Evolutionary conservation across 2,797 vertebrate species (phyloP), one percentile per base, ranked within the genome.

Genomic region (Euthynnus affinis): DNA sequence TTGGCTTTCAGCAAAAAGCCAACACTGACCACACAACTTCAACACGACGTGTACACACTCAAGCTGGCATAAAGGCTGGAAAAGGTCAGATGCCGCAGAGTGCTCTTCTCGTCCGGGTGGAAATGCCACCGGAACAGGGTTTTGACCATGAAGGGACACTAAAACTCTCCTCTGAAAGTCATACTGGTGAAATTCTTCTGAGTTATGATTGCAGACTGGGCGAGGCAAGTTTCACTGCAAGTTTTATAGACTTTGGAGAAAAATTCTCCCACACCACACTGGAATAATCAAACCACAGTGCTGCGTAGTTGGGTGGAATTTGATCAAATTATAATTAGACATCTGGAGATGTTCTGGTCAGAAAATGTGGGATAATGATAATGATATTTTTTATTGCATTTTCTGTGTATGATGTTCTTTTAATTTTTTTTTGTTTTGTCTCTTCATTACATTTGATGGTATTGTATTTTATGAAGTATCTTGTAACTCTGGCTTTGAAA

Each of bases 1-100:
- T 90, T 89, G 84, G 91, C 89, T 92, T 90, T 88, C 84, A 91
- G 83, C 49, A 80, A 85, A 82, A 86, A 88, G 85, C 74, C 80
- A 87, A 72, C 78, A 64, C 80, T 85, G 85, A 89, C 85, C 89
- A 90, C 87, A 90, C 78, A 87, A 86, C 80, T 83, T 83, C 82
- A 82, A 87, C 77, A 57, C 42, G 18, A 80, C 25, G 13, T 44
- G 48, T 75, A 76, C 79, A 83, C 85, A 85, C 77, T 78, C 59
- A 22, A 58, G 83, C 82, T 87, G 81, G 82, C 83, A 85, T 74
- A 42, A 81, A 87, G 77, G 17, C 49, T 82, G 85, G 84, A 86
- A 81, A 83, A 83, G 83, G 83, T 82, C 61, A 32, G 73, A 65
- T 37, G 76, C 82, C 78, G 46, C 75, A 80, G 78, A 78, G 74